phyloP scores from a whole-genome alignment of 2,797 vertebrate species.

The Labeo calbasu region DNA sequence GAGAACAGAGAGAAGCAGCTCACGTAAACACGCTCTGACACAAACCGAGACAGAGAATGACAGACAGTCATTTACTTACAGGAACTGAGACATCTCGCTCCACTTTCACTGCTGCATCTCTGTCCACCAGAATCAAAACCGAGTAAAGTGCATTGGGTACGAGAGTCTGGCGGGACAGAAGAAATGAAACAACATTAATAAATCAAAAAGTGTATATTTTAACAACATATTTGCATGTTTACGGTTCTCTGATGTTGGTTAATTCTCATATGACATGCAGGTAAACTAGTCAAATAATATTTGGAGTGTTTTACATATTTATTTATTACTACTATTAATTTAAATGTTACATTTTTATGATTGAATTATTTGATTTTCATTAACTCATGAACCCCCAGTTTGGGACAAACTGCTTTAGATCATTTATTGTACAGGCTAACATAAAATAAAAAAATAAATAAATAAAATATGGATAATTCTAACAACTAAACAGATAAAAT shows the following conservation, averaged over 20 bases:
- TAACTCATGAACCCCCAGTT: background rate
- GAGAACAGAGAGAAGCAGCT: slow-evolving; percentile 23
- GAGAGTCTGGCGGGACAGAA: slow-evolving; percentile 68
- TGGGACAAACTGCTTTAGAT: background rate
- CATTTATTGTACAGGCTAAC: background rate
- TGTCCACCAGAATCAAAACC: slow-evolving; percentile 81
- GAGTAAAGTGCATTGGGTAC: slow-evolving; percentile 82
- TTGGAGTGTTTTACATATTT: background rate
- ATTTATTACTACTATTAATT: background rate
- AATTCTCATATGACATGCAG: background rate
- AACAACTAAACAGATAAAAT: background rate
- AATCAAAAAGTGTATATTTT: background rate
- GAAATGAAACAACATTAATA: background rate
- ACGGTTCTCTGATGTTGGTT: background rate
- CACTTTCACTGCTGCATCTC: slow-evolving; percentile 77
- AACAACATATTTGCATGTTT: background rate
- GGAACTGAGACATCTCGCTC: slow-evolving; percentile 79
- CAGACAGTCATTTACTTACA: slow-evolving; percentile 67
- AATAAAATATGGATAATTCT: background rate
- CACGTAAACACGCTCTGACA: background rate
- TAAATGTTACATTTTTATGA: background rate
- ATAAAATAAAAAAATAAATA: background rate
- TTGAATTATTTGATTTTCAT: background rate
- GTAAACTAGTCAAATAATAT: background rate
- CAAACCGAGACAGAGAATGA: background rate